Percentiles rank a stretch among this genome's conserved stretches.
Conservation (phyloP, 1,140 invertebrate species). For the Drosophila prosaltans region DNA sequence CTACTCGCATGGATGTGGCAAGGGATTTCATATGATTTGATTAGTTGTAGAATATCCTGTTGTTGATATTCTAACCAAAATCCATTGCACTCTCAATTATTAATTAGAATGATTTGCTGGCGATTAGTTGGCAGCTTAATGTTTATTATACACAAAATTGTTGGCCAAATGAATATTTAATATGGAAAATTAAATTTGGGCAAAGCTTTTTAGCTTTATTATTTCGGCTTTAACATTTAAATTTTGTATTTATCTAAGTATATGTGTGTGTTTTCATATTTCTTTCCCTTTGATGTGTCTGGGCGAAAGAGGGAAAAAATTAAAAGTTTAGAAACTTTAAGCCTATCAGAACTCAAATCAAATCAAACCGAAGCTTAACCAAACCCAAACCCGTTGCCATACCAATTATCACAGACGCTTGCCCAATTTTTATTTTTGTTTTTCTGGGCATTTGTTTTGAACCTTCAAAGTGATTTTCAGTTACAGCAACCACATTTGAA, state of each 20-base stretch:
- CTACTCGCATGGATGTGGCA: too few relatives aligned
- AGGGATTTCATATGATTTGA: not conserved
- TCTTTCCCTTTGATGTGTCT: constrained; percentile 1
- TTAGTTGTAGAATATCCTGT: not conserved
- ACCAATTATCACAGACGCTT: constrained; percentile 9
- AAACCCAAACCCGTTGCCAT: constrained; percentile 8
- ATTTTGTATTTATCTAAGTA: not conserved
- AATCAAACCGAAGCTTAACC: not conserved
- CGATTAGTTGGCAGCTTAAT: constrained; percentile 22
- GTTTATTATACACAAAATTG: not conserved
- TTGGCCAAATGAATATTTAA: constrained; percentile 28
- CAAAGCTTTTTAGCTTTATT: not conserved
- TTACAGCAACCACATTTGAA: constrained; percentile 32
- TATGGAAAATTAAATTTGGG: not conserved
- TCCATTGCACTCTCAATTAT: constrained; percentile 34
- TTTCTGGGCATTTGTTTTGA: constrained; percentile 9
- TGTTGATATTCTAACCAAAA: not conserved
- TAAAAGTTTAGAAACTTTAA: constrained; percentile 10
- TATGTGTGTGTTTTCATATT: not conserved
- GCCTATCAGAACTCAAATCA: constrained; percentile 7
- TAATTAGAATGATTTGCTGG: constrained; percentile 44
- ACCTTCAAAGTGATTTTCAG: constrained; percentile 33
- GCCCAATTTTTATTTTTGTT: constrained; percentile 4
- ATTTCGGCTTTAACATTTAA: not conserved
- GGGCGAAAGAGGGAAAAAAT: not conserved